These are phyloP conservation scores for Pecten maximus DNA, from an alignment of 2,888 invertebrate genomes.

Conservation along the genomic window DNA sequence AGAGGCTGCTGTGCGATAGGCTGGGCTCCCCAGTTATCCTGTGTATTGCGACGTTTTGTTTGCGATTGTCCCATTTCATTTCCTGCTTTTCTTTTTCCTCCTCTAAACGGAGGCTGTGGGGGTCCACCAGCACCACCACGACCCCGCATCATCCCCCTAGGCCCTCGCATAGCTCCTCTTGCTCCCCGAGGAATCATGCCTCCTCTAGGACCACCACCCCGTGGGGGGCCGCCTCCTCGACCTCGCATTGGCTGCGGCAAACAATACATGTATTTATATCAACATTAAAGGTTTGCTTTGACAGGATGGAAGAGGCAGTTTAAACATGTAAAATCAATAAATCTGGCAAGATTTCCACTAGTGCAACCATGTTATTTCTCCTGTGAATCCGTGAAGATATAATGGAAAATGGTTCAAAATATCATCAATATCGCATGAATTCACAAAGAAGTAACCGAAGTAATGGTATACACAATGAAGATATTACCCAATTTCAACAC, in stretches of 20 bases:
- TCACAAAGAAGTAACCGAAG: not conserved
- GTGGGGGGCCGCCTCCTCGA: constrained; percentile 73
- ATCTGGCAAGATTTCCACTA: not conserved
- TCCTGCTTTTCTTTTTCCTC: constrained; percentile 98
- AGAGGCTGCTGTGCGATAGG: constrained; percentile 93
- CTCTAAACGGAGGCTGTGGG: constrained; percentile 82
- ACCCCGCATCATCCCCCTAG: constrained; percentile 66
- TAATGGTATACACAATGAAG: not conserved
- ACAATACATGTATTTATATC: constrained; percentile 66
- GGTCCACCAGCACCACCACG: constrained; percentile 52
- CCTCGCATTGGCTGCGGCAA: constrained; percentile 77
- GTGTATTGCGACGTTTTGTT: constrained; percentile 90
- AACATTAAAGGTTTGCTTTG: constrained; percentile 64
- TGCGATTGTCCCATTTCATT: constrained; percentile 98
- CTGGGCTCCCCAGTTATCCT: constrained; percentile 90
- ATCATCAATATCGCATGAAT: not conserved
- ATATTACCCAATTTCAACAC: not conserved
- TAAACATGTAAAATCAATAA: not conserved
- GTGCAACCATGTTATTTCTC: not conserved
- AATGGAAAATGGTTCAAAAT: not conserved
- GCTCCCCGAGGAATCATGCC: constrained; percentile 68
- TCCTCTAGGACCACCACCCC: constrained; percentile 68
- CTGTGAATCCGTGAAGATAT: not conserved
- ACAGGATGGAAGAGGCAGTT: constrained; percentile 26
- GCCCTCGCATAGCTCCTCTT: constrained; percentile 73